Evolutionary conservation across 2,113 vertebrate species (phyloP).

Genomic region (Scomber japonicus): DNA sequence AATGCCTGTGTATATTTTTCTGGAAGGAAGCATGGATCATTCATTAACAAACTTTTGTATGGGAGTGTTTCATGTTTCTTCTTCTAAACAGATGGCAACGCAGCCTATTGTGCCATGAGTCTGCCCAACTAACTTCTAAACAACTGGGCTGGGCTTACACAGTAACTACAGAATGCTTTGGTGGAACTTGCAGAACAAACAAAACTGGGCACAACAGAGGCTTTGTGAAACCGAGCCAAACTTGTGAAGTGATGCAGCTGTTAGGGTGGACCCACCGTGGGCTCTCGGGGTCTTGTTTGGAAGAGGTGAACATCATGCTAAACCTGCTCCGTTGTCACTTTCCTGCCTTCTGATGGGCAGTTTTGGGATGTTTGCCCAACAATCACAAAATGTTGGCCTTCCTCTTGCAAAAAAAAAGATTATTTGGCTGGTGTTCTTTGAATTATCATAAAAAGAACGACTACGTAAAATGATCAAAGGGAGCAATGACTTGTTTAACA

Average conservation of each 20-base stretch:
- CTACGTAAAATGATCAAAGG: neutral
- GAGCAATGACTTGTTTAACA: neutral
- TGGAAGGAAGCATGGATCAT: neutral
- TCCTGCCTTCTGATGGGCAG: slow-evolving; percentile 8
- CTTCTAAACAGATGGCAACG: slow-evolving; percentile 73
- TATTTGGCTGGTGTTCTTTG: neutral
- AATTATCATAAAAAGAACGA: neutral
- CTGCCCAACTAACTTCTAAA: slow-evolving; percentile 59
- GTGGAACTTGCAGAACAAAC: slow-evolving; percentile 52
- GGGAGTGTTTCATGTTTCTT: slow-evolving; percentile 47
- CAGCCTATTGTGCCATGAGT: slow-evolving; percentile 38
- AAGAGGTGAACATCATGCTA: slow-evolving; percentile 34
- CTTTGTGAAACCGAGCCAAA: slow-evolving; percentile 56
- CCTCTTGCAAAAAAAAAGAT: too few species aligned
- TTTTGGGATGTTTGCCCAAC: neutral
- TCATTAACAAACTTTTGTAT: slow-evolving; percentile 53
- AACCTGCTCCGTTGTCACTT: slow-evolving; percentile 36
- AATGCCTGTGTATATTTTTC: slow-evolving; percentile 16
- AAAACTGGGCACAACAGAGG: slow-evolving; percentile 40
- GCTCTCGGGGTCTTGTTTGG: slow-evolving; percentile 34
- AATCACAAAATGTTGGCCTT: neutral
- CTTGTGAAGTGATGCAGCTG: slow-evolving; percentile 71
- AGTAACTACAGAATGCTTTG: slow-evolving; percentile 44
- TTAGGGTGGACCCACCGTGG: slow-evolving; percentile 14
- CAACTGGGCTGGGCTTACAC: slow-evolving; percentile 63